Percentiles rank a stretch among this genome's conserved stretches.
These are phyloP conservation scores for Stylophora pistillata DNA, from an alignment of 64 coral and sea anemone genomes.

Conservation along the genomic window DNA sequence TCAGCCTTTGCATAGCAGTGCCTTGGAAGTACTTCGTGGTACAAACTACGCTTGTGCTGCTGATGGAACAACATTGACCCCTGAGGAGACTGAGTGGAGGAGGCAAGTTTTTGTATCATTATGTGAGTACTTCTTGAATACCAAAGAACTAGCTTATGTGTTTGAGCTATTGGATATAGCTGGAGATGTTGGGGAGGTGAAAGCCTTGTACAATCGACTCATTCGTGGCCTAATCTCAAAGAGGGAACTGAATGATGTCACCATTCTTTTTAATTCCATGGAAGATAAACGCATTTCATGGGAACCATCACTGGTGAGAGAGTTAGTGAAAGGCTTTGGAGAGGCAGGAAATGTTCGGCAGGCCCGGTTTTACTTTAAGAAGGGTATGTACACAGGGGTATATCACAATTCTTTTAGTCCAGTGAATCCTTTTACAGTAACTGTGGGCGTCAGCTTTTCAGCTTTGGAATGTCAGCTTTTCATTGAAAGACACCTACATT, in stretches of 20 bases:
- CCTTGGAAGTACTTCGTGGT: constrained; percentile 55
- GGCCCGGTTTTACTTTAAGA: constrained; percentile 44
- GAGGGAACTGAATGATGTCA: constrained; percentile 25
- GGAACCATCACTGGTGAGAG: constrained; percentile 38
- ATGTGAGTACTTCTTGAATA: constrained; percentile 15
- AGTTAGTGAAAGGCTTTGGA: constrained; percentile 42
- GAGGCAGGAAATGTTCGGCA: background rate
- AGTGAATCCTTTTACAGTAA: constrained; percentile 37
- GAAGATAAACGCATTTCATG: constrained; percentile 24
- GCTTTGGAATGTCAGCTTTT: constrained; percentile 51
- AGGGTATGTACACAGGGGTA: constrained; percentile 22
- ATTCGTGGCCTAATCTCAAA: constrained; percentile 19
- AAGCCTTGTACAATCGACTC: constrained; percentile 48
- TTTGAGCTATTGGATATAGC: constrained; percentile 40
- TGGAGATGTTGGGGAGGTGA: constrained; percentile 40
- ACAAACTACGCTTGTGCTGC: constrained; percentile 46
- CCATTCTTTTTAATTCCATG: constrained; percentile 30
- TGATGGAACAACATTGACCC: background rate
- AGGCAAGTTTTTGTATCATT: constrained; percentile 16
- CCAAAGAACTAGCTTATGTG: constrained; percentile 13
- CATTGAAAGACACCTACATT: constrained; percentile 48
- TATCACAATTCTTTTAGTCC: constrained; percentile 16
- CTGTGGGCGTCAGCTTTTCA: constrained; percentile 36
- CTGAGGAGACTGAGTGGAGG: constrained; percentile 46
- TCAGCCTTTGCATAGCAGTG: constrained; percentile 27